Evolutionary conservation across 2,113 vertebrate genomes (phyloP).

Genomic region (Arvicanthis niloticus): DNA sequence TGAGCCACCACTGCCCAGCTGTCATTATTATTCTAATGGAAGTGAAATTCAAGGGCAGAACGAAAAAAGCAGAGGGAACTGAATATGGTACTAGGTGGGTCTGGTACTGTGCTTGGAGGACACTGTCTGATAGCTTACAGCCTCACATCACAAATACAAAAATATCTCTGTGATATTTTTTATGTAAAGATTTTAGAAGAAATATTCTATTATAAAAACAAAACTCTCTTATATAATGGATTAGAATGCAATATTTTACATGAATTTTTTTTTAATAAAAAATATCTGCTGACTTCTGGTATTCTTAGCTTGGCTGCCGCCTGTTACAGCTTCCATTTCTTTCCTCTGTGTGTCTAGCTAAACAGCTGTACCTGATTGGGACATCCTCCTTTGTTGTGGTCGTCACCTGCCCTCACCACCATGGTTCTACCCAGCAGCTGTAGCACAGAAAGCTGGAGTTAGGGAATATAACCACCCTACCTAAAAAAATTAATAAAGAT

Average conservation of each 20-base stretch:
- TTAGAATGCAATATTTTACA: background rate
- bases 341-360: background rate
- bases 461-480: too few relatives aligned
- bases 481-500: background rate
- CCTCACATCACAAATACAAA: background rate
- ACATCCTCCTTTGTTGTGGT: background rate
- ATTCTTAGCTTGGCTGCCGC: background rate
- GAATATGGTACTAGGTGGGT: background rate
- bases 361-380: background rate
- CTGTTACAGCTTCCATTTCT: background rate
- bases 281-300: background rate
- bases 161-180: slow-evolving; percentile 13
- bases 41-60: slow-evolving; percentile 21
- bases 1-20: too few relatives aligned
- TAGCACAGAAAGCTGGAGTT: background rate
- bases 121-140: background rate
- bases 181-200: slow-evolving; percentile 33
- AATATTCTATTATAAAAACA: slow-evolving; percentile 41
- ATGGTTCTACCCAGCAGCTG: background rate
- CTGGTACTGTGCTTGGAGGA: background rate
- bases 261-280: background rate
- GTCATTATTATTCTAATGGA: background rate
- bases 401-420: background rate
- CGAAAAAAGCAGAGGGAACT: background rate
- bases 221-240: background rate